phyloP scores from a whole-genome alignment of 2,888 invertebrate species.

The Rhingia campestris region DNA sequence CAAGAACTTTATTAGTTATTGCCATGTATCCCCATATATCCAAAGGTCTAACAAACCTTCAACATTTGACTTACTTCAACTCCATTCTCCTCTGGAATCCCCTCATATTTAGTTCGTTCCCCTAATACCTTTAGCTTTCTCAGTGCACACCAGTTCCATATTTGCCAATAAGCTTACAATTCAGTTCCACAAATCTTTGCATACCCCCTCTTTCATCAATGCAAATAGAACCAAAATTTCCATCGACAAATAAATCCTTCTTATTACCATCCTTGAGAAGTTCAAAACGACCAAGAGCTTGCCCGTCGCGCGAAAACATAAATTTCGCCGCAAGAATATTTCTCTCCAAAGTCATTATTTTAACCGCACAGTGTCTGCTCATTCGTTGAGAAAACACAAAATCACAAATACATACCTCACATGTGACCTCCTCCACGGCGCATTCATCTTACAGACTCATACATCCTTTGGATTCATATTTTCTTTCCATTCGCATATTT shows the following conservation, averaged over 20 bases:
- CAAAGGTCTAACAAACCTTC: too few species aligned
- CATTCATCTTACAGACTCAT: conserved; percentile 48
- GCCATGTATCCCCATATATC: too few species aligned
- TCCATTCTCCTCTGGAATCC: too few species aligned
- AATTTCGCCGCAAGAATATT: conserved; percentile 22
- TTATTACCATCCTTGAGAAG: conserved; percentile 17
- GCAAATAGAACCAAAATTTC: not conserved
- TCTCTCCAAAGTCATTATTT: conserved; percentile 35
- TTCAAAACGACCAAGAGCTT: not conserved
- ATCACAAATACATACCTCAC: conserved; percentile 36
- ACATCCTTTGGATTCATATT: conserved; percentile 64
- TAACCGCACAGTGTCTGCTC: conserved; percentile 9
- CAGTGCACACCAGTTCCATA: too few species aligned
- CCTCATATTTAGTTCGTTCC: too few species aligned
- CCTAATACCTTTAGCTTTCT: too few species aligned
- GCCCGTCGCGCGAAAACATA: conserved; percentile 30
- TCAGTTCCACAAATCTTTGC: too few species aligned
- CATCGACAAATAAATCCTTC: not conserved
- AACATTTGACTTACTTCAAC: too few species aligned
- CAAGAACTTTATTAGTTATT: too few species aligned
- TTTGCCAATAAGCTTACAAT: too few species aligned
- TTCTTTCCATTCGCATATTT: conserved; percentile 35
- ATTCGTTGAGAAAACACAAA: conserved; percentile 31
- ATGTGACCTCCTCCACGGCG: conserved; percentile 18
- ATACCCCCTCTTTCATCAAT: too few species aligned